Evolutionary conservation across 92 coral and sea anemone genomes (phyloP).

Genomic region (Zoanthus sansibaricus): DNA sequence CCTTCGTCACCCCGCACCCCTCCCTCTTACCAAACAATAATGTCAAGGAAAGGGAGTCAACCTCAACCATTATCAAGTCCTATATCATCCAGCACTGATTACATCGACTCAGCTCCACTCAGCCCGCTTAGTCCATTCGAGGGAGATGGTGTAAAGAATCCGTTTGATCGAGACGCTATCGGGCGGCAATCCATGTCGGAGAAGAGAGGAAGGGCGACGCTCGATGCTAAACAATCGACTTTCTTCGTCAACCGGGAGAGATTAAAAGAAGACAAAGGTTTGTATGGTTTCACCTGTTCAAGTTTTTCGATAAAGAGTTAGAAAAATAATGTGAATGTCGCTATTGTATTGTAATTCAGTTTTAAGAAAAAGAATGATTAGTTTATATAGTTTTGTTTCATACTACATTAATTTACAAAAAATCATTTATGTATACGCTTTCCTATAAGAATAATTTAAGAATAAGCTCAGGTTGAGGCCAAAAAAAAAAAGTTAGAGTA

Average conservation of each 20-base stretch:
- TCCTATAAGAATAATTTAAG: too few species aligned
- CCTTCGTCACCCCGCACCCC: conserved; percentile 41
- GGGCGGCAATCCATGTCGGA: conserved; percentile 99
- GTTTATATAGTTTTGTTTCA: too few species aligned
- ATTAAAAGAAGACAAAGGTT: conserved; percentile 66
- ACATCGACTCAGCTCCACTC: conserved; percentile 55
- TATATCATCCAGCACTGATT: conserved; percentile 20
- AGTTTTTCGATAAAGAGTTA: background rate
- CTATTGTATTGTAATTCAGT: too few species aligned
- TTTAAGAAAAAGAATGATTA: too few species aligned
- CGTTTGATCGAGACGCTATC: conserved; percentile 90
- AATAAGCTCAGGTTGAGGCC: too few species aligned
- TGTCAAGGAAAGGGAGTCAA: conserved; percentile 38
- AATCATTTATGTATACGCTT: too few species aligned
- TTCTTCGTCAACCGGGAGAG: conserved; percentile 78
- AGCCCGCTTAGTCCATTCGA: conserved; percentile 68
- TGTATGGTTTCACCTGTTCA: conserved; percentile 1
- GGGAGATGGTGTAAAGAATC: conserved; percentile 55
- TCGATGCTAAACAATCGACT: conserved; percentile 92
- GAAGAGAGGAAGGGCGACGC: conserved; percentile 83
- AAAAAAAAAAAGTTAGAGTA: too few species aligned
- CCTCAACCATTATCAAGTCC: conserved; percentile 24
- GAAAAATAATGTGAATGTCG: background rate
- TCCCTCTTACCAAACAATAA: conserved; percentile 33
- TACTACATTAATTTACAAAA: too few species aligned